Conservation (phyloP, 2,113 vertebrate species). For the Hemiscyllium ocellatum region DNA sequence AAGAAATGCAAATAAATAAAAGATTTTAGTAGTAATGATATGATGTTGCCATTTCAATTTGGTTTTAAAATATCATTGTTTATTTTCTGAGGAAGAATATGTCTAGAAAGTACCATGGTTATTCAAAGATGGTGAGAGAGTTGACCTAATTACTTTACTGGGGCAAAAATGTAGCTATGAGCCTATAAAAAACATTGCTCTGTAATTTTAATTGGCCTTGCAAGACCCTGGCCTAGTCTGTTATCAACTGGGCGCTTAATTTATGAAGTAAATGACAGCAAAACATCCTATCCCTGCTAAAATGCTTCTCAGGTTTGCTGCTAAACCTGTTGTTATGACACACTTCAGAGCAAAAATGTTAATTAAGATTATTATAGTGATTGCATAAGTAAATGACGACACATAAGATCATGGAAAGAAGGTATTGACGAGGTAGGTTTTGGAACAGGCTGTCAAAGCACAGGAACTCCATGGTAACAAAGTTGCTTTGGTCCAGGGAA, state of each 20-base stretch:
- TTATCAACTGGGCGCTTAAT: neutral
- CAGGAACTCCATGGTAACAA: slow-evolving; percentile 1
- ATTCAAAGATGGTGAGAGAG: slow-evolving; percentile 1
- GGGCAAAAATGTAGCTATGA: too few species aligned
- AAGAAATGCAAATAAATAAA: neutral
- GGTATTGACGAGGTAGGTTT: neutral
- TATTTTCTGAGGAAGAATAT: neutral
- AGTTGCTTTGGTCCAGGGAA: neutral
- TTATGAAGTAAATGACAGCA: neutral
- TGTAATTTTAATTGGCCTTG: neutral
- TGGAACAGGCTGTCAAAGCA: neutral
- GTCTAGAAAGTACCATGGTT: neutral
- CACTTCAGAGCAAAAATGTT: slow-evolving; percentile 1
- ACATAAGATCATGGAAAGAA: neutral
- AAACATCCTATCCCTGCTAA: neutral
- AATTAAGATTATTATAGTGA: neutral
- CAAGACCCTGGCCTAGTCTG: neutral
- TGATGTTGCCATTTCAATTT: neutral
- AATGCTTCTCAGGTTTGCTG: slow-evolving; percentile 8
- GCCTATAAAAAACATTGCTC: neutral
- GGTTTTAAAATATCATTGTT: too few species aligned
- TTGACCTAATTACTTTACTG: neutral
- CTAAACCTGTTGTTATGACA: neutral
- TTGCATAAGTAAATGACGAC: neutral
- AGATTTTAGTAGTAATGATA: neutral